Evolutionary conservation across 2,113 vertebrate species (phyloP), one percentile per base, ranked within the genome.

Genomic region (Diadophis punctatus): DNA sequence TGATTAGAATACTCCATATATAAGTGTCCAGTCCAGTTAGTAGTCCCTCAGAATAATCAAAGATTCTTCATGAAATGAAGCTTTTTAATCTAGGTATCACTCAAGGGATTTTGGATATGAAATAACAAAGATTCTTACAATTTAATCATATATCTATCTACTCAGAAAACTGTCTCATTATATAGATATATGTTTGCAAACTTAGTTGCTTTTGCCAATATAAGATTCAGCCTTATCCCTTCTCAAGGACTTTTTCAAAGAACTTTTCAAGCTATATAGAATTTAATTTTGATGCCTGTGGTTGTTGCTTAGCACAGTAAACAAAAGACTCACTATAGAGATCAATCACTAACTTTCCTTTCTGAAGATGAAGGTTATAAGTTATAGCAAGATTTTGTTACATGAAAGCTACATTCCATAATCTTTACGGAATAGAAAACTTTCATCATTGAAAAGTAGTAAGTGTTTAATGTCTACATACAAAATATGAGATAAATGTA

Each of bases 111-210:
- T 20, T 80, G 68, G 7, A 74, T 53, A 91, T 90, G 94, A 89
- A 92, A 12, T 94, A 51, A 74, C 90, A 18, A 88, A 39, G 46
- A 63, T 91, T 86, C 86, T 87, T 93, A 90, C 43, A 56, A 23
- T 43, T 39, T 80, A 80, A 18, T 80, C 20, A 39, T 80, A 43
- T 80, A 80, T 39, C 74, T 80, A 43, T 80, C 34, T 80, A 80
- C 1, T 43, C 2, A 22, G 18, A 80, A 80, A 80, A 80, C 8
- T 80, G 34, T 43, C 74, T 80, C 18, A 43, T 86, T 91, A 2
- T 84, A 87, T 91, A 43, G 52, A 89, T 93, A 1, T 8, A 52
- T 46, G 46, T 60, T 95, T 49, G 56, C n/a, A 90, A 89, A 90
- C 85, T 86, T 93, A 30, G 87, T 74, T 80, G 39, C 34, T 90